A percentile compares a stretch with the other conserved stretches of the same genome.
Evolutionary conservation across 2,888 invertebrate species (phyloP).

Genomic region (Reticulitermes lucifugus): DNA sequence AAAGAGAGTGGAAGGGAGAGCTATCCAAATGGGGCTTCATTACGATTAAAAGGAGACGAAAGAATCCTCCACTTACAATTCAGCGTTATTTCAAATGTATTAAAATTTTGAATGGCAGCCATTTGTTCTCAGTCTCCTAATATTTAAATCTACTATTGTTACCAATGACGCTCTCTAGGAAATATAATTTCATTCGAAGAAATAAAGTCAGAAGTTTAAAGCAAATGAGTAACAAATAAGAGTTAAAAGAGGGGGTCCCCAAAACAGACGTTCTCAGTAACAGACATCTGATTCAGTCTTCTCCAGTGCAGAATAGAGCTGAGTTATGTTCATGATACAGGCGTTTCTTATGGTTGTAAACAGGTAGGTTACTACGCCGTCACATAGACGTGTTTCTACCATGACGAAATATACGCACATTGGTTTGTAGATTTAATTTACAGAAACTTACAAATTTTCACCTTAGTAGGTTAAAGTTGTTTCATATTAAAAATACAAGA

Average conservation of each 20-base stretch:
- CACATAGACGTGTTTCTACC: too few relatives aligned
- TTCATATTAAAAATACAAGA: too few relatives aligned
- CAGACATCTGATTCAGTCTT: background rate
- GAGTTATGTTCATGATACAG: background rate
- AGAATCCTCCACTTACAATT: background rate
- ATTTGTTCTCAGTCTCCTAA: background rate
- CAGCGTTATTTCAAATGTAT: background rate
- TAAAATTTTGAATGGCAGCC: background rate
- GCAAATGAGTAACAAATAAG: background rate
- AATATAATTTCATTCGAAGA: background rate
- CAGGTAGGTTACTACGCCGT: too few relatives aligned
- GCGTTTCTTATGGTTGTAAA: too few relatives aligned
- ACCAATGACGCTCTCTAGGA: background rate
- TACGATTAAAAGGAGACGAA: background rate
- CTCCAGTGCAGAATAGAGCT: background rate
- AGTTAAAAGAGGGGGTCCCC: background rate
- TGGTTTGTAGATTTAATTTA: too few relatives aligned
- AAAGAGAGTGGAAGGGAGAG: background rate
- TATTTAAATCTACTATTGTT: background rate
- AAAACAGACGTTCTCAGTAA: background rate
- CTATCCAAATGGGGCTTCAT: background rate
- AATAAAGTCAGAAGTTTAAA: background rate
- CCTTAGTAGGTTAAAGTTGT: too few relatives aligned
- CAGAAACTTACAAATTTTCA: too few relatives aligned
- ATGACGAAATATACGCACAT: too few relatives aligned